These are phyloP conservation scores for Podocnemis expansa DNA, from an alignment of 2,113 vertebrate species.

Conservation along the genomic window DNA sequence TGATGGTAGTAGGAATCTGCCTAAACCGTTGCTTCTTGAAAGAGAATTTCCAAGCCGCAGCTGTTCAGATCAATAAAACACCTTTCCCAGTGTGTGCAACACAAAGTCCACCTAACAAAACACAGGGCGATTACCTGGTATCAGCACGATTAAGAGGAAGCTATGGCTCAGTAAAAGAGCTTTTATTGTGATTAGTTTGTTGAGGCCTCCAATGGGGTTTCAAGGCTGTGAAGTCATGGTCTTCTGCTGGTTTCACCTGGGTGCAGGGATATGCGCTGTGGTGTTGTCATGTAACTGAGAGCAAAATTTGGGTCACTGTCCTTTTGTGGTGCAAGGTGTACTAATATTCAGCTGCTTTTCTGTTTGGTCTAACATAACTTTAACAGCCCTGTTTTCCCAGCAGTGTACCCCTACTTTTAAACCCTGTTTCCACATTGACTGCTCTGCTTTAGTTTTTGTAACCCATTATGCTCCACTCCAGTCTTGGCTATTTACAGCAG, in stretches of 20 bases:
- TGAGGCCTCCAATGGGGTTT: background rate
- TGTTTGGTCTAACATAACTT: background rate
- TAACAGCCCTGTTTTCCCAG: background rate
- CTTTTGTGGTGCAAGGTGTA: constrained; percentile 18
- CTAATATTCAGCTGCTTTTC: constrained; percentile 13
- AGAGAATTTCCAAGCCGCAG: background rate
- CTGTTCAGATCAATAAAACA: background rate
- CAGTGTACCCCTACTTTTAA: background rate
- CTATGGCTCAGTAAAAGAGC: background rate
- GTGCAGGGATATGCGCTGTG: background rate
- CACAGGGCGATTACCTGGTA: background rate
- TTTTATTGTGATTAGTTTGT: background rate
- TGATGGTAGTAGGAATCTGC: background rate
- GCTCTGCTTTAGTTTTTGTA: background rate
- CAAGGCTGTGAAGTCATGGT: background rate
- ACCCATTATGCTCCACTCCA: rapidly evolving
- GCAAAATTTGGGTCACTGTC: constrained; percentile 48
- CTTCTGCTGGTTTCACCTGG: constrained; percentile 5
- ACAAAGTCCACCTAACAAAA: background rate
- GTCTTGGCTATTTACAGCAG: background rate
- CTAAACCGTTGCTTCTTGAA: background rate
- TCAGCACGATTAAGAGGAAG: background rate
- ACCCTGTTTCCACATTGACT: background rate
- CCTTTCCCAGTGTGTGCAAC: background rate
- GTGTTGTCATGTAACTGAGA: background rate